Base-by-base conservation (phyloP, 2,888 invertebrate species). In the Chalcis sispes region DNA sequence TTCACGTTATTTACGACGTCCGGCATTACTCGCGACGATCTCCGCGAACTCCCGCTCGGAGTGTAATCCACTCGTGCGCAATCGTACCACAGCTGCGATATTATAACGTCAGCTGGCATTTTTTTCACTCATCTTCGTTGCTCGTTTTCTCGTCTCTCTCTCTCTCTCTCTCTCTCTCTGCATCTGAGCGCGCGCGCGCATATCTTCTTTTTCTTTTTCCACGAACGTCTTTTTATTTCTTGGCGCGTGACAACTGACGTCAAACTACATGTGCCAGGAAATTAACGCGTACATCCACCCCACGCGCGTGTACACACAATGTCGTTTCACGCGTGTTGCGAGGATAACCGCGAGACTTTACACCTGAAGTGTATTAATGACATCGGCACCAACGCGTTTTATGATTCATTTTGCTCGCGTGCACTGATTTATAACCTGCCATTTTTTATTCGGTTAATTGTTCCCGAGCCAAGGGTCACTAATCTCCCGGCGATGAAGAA, bases 361-460 rank as follows among this genome's bases (percentile, higher is more conserved):
- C 48, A 50, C 59, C 40, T 73, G 73, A 77, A 74, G 66, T 66
- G 46, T 77, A 77, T 74, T 77, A 74, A 77, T 71, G 66, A 66
- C 71, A 59, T 52, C 59, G 54, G n/a, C 20, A 32, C 32, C 73
- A 25, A 29, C 15, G 69, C 64, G n/a, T n/a, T 71, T 74, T 54
- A 71, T 62, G 40, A 77, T 77, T 73, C 69, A 73, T 70, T 65
- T 65, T 32, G 36, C 65, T 8, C 20, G 59, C 42, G 15, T 62
- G 27, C 58, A 40, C 27, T 73, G 70, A 77, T 70, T 70, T 73
- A 73, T 59, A 48, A 7, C n/a, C 25, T 13, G 13, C 50, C 58
- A 58, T 69, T 73, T 77, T 75, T 77, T 69, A 69, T 23, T 40
- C 29, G 18, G 27, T 18, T 73, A 73, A 77, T 77, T 70, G 67